Evolutionary conservation across 2,888 invertebrate genomes (phyloP), one percentile per base, ranked within the genome.

Genomic region (Dryomyza anilis): DNA sequence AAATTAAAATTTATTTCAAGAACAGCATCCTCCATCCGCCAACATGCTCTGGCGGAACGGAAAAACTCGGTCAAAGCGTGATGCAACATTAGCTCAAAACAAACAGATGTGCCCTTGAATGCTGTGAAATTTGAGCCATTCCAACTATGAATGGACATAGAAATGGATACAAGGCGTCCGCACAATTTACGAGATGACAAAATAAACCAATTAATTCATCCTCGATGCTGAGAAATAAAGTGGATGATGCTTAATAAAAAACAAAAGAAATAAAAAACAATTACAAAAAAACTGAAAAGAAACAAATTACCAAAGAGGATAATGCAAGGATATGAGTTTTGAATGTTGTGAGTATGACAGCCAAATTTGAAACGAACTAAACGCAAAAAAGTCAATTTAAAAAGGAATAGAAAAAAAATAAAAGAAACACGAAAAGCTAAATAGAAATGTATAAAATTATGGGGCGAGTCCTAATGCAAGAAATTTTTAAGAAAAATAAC

Each of bases 101-200:
- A 52, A 14, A 52, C 6, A 25, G 50, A n/a, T 8, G 50, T n/a
- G 29, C 27, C 50, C 29, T 52, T 52, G 29, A 52, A 52, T 8
- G 27, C 50, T 27, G 27, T 52, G 50, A 27, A 52, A 52, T 52
- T 27, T 8, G 19, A 43, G 43, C n/a, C 43, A 43, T 7, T n/a
- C 14, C n/a, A 39, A 5, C 43, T 16, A 43, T 19, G 19, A 43
- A 43, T 1, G 7, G n/a, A 52, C 27, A 10, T 8, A 29, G 27
- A 52, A n/a, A 8, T 52, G 16, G 23, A n/a, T 52, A n/a, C 27
- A n/a, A 52, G 29, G 50, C 50, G 50, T 27, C 50, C 23, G 25
- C n/a, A 27, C 16, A 52, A 52, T 52, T 52, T 52, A 52, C n/a
- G n/a, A n/a, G n/a, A n/a, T 52, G 16, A 27, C 50, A 52, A 52